Conservation (phyloP, 1,140 invertebrate species). For the Diachasma alloeum region DNA sequence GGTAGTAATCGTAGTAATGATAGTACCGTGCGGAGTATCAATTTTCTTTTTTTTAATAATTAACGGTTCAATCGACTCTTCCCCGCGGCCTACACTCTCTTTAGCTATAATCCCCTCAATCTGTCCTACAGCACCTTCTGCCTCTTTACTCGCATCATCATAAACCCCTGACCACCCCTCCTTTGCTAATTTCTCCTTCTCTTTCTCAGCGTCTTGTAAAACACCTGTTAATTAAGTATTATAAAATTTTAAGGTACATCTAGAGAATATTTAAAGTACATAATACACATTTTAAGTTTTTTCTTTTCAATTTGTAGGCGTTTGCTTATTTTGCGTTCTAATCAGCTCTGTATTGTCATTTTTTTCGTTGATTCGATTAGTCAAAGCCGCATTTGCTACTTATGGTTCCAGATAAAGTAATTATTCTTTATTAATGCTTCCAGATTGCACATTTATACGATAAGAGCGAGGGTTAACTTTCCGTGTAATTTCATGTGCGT, state of each 20-base stretch:
- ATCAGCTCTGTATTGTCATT: constrained; percentile 7
- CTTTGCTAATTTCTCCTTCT: constrained; percentile 64
- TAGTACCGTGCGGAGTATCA: constrained; percentile 36
- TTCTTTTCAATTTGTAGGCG: constrained; percentile 49
- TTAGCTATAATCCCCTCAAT: constrained; percentile 25
- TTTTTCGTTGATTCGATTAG: constrained; percentile 55
- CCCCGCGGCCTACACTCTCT: constrained; percentile 4
- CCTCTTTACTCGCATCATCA: constrained; percentile 60
- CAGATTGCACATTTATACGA: constrained; percentile 19
- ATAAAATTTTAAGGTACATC: constrained; percentile 60
- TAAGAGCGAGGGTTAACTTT: constrained; percentile 60
- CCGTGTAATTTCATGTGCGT: constrained; percentile 54
- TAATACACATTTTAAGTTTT: constrained; percentile 49
- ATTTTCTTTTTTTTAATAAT: constrained; percentile 42
- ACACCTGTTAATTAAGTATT: constrained; percentile 67
- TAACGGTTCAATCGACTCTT: constrained; percentile 43
- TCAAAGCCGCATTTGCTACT: constrained; percentile 61
- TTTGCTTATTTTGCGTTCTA: constrained; percentile 34
- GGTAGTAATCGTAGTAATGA: constrained; percentile 39
- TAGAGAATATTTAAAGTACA: constrained; percentile 49
- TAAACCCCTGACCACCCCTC: constrained; percentile 65
- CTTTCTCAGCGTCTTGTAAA: constrained; percentile 65
- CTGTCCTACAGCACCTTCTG: constrained; percentile 53
- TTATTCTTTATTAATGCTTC: constrained; percentile 4
- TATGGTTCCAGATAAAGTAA: constrained; percentile 46